These are phyloP conservation scores for Drosophila mojavensis DNA, from an alignment of 1,140 invertebrate species.

Conservation along the genomic window DNA sequence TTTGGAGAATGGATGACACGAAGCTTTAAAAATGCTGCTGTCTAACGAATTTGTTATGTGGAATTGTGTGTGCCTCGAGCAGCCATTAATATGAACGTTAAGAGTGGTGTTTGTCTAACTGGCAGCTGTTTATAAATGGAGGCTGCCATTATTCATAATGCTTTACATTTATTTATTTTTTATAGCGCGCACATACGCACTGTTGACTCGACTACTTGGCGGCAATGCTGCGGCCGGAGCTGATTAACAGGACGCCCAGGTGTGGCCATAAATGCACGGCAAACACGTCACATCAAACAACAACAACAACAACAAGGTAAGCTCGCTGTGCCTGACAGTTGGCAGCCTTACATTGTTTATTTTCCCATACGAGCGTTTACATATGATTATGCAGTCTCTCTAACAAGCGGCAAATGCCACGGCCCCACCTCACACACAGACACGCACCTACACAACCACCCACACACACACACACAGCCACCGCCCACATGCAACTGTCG, in stretches of 20 bases:
- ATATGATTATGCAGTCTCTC: slow-evolving; percentile 61
- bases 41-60: slow-evolving; percentile 37
- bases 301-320: not conserved
- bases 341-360: slow-evolving; percentile 35
- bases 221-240: slow-evolving; percentile 11
- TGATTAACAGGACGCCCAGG: slow-evolving; percentile 41
- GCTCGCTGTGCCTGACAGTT: slow-evolving; percentile 24
- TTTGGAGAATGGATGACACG: not conserved
- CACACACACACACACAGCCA: not conserved
- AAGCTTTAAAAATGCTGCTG: slow-evolving; percentile 30
- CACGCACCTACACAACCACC: not conserved
- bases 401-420: slow-evolving; percentile 19
- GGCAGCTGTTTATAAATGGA: not conserved
- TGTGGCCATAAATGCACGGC: slow-evolving; percentile 8
- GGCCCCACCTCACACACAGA: not conserved
- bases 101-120: slow-evolving; percentile 31
- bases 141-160: slow-evolving; percentile 18
- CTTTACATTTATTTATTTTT: slow-evolving; percentile 27
- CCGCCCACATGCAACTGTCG: slow-evolving; percentile 28
- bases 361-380: slow-evolving; percentile 37
- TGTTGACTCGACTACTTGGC: slow-evolving; percentile 36
- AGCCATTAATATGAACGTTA: slow-evolving; percentile 13
- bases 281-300: slow-evolving; percentile 33
- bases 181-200: slow-evolving; percentile 46
- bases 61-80: slow-evolving; percentile 13